phyloP scores from a whole-genome alignment of 2,888 invertebrate genomes.

The Neoscelio sp. region DNA sequence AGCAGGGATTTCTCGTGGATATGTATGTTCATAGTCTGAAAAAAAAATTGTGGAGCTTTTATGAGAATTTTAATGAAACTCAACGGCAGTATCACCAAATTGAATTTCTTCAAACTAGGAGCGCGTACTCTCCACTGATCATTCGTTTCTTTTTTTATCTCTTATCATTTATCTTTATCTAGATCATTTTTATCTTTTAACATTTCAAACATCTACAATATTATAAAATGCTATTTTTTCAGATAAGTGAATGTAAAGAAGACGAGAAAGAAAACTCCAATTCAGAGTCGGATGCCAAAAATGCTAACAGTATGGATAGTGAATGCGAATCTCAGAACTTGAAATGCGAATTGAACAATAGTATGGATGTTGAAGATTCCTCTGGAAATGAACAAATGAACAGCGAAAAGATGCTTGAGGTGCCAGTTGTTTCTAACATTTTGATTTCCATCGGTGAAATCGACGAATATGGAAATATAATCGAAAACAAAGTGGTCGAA shows the following conservation, averaged over 20 bases:
- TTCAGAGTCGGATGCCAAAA: constrained; percentile 32
- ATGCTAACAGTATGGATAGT: constrained; percentile 1
- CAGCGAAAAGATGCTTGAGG: constrained; percentile 39
- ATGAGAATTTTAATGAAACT: too few species aligned
- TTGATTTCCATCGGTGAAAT: constrained; percentile 88
- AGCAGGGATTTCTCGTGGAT: too few species aligned
- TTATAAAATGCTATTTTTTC: constrained; percentile 28
- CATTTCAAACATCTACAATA: too few species aligned
- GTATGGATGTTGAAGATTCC: background rate
- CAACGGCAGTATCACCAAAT: too few species aligned
- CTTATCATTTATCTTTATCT: too few species aligned
- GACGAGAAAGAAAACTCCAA: constrained; percentile 41
- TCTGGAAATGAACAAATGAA: background rate
- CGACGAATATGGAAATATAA: constrained; percentile 87
- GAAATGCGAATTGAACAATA: constrained; percentile 12
- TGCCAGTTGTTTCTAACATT: constrained; percentile 82
- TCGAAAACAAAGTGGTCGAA: constrained; percentile 85
- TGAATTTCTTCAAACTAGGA: too few species aligned
- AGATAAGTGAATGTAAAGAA: constrained; percentile 70
- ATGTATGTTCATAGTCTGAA: too few species aligned
- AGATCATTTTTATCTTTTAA: background rate
- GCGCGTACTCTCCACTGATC: too few species aligned
- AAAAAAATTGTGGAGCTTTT: too few species aligned
- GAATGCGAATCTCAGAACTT: constrained; percentile 7
- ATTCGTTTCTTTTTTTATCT: too few species aligned